Evolutionary conservation across 2,797 vertebrate genomes (phyloP).

Genomic region (Glyptemys insculpta): DNA sequence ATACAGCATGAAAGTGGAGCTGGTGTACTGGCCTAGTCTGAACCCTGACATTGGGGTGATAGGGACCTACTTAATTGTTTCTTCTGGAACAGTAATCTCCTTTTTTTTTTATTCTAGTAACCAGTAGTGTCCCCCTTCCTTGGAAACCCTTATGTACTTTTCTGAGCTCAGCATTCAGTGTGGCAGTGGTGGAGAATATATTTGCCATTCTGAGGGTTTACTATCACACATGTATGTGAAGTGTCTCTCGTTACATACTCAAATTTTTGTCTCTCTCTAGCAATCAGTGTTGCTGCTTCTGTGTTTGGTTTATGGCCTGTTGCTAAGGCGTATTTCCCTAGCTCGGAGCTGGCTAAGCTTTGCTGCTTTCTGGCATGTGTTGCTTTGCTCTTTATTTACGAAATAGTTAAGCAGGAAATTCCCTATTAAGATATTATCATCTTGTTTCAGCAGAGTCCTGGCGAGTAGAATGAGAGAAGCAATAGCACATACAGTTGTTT

Average conservation of each 20-base stretch:
- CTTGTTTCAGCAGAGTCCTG: slow-evolving; percentile 37
- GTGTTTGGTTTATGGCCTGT: slow-evolving; percentile 58
- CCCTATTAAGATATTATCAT: slow-evolving; percentile 71
- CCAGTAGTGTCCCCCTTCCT: background rate
- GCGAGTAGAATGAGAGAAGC: slow-evolving; percentile 40
- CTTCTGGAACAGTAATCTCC: slow-evolving; percentile 38
- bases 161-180: background rate
- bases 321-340: slow-evolving; percentile 56
- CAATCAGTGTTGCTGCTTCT: background rate
- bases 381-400: slow-evolving; percentile 60
- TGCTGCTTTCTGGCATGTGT: slow-evolving; percentile 58
- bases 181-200: background rate
- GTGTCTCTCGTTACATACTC: background rate
- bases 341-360: slow-evolving; percentile 40
- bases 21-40: background rate
- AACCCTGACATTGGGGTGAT: background rate
- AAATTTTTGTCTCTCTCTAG: slow-evolving; percentile 16
- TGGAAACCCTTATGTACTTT: background rate
- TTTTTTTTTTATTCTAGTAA: slow-evolving; percentile 1
- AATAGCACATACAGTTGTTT: slow-evolving; percentile 54
- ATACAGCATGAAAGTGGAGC: background rate
- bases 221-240: fast-evolving
- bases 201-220: background rate
- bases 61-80: background rate
- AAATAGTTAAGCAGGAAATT: slow-evolving; percentile 69